phyloP scores from a whole-genome alignment of 2,113 vertebrate species.

The Cochlearius cochlearius region DNA sequence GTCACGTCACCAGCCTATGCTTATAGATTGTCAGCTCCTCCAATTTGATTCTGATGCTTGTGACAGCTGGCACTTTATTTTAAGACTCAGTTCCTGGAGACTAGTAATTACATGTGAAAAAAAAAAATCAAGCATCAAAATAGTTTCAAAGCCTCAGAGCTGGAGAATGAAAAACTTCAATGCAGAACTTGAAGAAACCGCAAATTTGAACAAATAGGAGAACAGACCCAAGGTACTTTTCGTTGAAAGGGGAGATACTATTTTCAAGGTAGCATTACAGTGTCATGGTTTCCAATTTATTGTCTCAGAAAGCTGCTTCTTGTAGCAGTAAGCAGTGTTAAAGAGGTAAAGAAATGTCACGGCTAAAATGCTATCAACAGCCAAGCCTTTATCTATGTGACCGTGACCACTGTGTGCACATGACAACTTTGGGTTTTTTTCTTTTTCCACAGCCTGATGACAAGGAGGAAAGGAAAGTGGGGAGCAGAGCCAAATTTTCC shows the following conservation, averaged over 20 bases:
- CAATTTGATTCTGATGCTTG: not conserved
- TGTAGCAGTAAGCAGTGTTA: not conserved
- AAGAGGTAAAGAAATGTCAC: not conserved
- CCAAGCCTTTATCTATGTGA: not conserved
- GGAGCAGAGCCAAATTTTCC: not conserved
- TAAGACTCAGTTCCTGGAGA: not conserved
- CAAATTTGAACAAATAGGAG: not conserved
- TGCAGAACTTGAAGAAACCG: not conserved
- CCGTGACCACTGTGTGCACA: not conserved
- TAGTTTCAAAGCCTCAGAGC: not conserved
- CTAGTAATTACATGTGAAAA: not conserved
- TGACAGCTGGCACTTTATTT: constrained; percentile 7
- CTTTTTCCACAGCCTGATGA: not conserved
- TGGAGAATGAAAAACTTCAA: not conserved
- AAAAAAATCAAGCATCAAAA: not conserved
- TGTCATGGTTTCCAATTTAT: not conserved
- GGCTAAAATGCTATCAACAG: not conserved
- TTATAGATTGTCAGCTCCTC: not conserved
- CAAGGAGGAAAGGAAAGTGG: not conserved
- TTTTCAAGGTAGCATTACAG: not conserved
- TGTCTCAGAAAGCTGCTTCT: not conserved
- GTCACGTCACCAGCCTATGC: not conserved
- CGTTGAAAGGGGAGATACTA: not conserved
- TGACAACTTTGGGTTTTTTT: not conserved
- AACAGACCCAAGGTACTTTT: not conserved